A percentile compares a stretch with the other conserved stretches of the same genome.
These are phyloP conservation scores for Tenthredo distinguenda DNA, from an alignment of 2,888 invertebrate species.

Conservation along the genomic window DNA sequence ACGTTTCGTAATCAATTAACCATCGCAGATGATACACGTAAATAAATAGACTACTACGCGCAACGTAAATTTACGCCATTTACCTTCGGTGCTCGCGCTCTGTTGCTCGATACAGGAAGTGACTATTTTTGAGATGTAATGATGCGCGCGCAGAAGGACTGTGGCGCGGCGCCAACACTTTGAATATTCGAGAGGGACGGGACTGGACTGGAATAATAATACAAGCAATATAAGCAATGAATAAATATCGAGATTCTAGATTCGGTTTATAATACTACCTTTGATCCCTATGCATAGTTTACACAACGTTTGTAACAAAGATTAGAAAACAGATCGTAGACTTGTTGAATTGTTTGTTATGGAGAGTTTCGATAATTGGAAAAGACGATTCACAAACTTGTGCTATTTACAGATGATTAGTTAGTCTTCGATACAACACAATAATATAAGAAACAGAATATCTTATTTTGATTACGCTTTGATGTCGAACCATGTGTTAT, in stretches of 20 bases:
- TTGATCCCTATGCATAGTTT: not conserved
- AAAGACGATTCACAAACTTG: not conserved
- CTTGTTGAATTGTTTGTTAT: not conserved
- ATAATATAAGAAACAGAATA: not conserved
- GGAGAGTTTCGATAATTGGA: not conserved
- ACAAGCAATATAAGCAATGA: not conserved
- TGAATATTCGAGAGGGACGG: slow-evolving; percentile 6
- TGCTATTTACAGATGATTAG: not conserved
- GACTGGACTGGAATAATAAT: not conserved
- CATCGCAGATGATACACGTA: slow-evolving; percentile 64
- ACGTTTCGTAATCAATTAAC: slow-evolving; percentile 61
- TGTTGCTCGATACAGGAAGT: slow-evolving; percentile 50
- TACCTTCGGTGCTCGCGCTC: slow-evolving; percentile 54
- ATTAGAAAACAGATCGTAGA: not conserved
- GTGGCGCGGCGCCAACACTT: slow-evolving; percentile 44
- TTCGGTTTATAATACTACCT: not conserved
- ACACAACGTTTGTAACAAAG: not conserved
- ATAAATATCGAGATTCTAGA: not conserved
- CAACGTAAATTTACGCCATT: slow-evolving; percentile 67
- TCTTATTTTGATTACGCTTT: not conserved
- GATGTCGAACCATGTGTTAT: not conserved
- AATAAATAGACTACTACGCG: slow-evolving; percentile 68
- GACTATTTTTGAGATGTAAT: not conserved
- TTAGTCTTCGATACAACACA: not conserved
- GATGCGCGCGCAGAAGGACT: slow-evolving; percentile 4